Evolutionary conservation across 1,140 invertebrate species (phyloP), one percentile per base, ranked within the genome.

Genomic region (Camponotus pennsylvanicus): DNA sequence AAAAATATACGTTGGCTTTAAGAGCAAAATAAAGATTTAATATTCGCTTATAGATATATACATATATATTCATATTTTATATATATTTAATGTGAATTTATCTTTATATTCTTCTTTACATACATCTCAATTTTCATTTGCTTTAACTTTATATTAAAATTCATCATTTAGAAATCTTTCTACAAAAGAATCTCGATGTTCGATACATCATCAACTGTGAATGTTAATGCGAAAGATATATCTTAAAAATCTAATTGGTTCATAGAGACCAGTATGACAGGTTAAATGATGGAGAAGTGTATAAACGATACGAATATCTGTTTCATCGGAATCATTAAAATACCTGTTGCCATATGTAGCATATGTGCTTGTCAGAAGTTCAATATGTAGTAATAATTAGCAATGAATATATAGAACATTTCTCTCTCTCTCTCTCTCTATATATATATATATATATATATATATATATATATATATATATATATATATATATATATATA

Each of bases 291-390:
- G 49, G 37, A 71, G 49, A 69, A 32, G 27, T 73, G 32, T 55
- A 49, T 73, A 73, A 55, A 55, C 32, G 49, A 73, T 73, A 73
- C 70, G 70, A 73, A 73, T 73, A 73, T 73, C 70, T 73, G 18
- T 73, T 73, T 55, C 70, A 73, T 73, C 70, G 57, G 49, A 73
- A 11, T 45, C 70, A 73, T 73, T 73, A 73, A 73, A 73, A 73
- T 73, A 73, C 32, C 70, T 55, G 18, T 73, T 73, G 49, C 70
- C 70, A 18, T 55, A 52, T 9, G 8, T 42, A 32, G 70, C 32
- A 73, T 55, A 32, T 49, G 32, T 55, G 32, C 32, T 55, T 34
- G 45, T 71, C 70, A 18, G 49, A 55, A 34, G 4, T 15, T 34
- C 18, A 55, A 34, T 73, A 55, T 52, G 15, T 52, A 52, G 70